phyloP scores from a whole-genome alignment of 2,888 invertebrate genomes.

The Drosophila merina region DNA sequence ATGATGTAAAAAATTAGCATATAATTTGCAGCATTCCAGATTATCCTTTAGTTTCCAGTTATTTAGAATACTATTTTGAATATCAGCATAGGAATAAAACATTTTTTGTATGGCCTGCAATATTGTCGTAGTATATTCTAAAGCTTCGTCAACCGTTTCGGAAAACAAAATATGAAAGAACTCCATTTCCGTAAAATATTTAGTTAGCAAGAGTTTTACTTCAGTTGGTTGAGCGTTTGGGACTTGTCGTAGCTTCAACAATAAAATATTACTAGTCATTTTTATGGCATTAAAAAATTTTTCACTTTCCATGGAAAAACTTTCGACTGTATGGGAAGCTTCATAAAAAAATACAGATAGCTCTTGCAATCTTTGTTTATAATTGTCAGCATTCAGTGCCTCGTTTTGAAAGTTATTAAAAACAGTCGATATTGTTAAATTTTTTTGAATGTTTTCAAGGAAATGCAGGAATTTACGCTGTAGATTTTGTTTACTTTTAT shows the following conservation, averaged over 20 bases:
- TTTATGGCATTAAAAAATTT: conserved; percentile 68
- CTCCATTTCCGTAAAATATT: conserved; percentile 82
- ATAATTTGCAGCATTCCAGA: conserved; percentile 67
- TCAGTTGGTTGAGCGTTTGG: conserved; percentile 66
- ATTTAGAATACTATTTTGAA: conserved; percentile 65
- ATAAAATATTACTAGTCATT: conserved; percentile 70
- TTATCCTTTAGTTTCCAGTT: conserved; percentile 61
- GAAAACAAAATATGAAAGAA: conserved; percentile 77
- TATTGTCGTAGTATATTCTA: conserved; percentile 72
- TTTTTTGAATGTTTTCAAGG: conserved; percentile 71
- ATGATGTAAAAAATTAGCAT: conserved; percentile 74
- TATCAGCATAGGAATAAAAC: conserved; percentile 69
- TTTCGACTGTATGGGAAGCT: conserved; percentile 52
- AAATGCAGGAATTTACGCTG: conserved; percentile 72
- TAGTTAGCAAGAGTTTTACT: conserved; percentile 70
- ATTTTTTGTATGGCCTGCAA: conserved; percentile 61
- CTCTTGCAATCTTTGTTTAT: conserved; percentile 56
- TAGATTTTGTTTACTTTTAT: conserved; percentile 63
- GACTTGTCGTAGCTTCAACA: conserved; percentile 74
- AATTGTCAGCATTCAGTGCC: conserved; percentile 39
- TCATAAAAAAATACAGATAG: conserved; percentile 65
- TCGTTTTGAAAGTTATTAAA: conserved; percentile 46
- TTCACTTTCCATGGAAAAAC: conserved; percentile 64
- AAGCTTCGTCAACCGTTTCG: conserved; percentile 77
- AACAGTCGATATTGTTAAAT: conserved; percentile 71